phyloP scores from a whole-genome alignment of 2,113 vertebrate species.

The Fulica atra region DNA sequence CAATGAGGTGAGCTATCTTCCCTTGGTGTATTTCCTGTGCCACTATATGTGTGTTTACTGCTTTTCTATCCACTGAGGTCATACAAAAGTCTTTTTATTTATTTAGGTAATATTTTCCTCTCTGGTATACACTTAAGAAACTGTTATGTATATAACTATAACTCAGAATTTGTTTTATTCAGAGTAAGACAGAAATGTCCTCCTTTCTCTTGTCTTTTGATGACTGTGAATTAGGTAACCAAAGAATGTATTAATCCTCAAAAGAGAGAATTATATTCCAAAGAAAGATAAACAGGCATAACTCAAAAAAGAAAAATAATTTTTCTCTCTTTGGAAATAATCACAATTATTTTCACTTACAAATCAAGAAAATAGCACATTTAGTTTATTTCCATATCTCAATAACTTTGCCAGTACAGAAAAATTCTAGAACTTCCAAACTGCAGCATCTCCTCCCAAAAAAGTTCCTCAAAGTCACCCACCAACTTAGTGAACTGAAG shows the following conservation, averaged over 20 bases:
- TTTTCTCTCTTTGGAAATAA: background rate
- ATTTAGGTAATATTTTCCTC: background rate
- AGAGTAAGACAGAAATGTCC: background rate
- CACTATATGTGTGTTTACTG: background rate
- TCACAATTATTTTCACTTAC: background rate
- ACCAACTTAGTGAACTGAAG: fast-evolving
- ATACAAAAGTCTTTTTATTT: background rate
- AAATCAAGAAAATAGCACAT: background rate
- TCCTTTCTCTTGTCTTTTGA: background rate
- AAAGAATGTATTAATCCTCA: background rate
- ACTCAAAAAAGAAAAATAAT: background rate
- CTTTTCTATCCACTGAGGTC: background rate
- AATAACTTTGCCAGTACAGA: background rate
- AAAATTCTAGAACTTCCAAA: background rate
- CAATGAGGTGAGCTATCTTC: background rate
- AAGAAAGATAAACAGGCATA: background rate
- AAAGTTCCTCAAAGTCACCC: background rate
- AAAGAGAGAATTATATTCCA: background rate
- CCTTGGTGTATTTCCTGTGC: background rate
- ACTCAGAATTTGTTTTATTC: background rate
- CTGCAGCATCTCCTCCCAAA: background rate
- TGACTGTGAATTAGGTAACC: background rate
- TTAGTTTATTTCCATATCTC: background rate
- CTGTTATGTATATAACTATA: background rate
- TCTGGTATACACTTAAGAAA: background rate